Evolutionary conservation across 1,140 invertebrate genomes (phyloP).

Genomic region (Drosophila ohnishii): DNA sequence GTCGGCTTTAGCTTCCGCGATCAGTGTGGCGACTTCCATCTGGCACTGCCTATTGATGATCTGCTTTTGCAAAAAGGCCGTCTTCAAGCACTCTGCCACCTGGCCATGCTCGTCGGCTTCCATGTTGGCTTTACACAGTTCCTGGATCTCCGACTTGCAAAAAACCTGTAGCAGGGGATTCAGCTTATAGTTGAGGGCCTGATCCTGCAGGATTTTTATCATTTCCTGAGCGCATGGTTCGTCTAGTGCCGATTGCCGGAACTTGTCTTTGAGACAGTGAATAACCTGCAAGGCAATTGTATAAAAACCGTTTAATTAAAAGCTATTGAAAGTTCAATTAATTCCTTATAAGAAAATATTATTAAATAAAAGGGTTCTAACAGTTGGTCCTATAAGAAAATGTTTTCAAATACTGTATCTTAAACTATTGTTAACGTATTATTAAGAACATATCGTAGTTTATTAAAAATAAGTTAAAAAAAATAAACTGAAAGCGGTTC

Average conservation of each 20-base stretch:
- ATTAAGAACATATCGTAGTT: background rate
- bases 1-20: conserved; percentile 91
- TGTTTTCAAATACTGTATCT: background rate
- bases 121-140: conserved; percentile 85
- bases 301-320: conserved; percentile 8
- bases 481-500: background rate
- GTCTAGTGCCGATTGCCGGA: conserved; percentile 89
- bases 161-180: conserved; percentile 92
- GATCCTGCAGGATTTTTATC: conserved; percentile 91
- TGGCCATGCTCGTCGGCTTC: conserved; percentile 85
- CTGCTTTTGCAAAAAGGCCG: conserved; percentile 88
- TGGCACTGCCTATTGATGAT: conserved; percentile 89
- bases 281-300: conserved; percentile 83
- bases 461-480: background rate
- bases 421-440: background rate
- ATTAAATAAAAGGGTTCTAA: background rate
- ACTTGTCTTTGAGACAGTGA: conserved; percentile 90
- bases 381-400: too few species aligned
- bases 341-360: background rate
- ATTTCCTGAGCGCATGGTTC: conserved; percentile 92
- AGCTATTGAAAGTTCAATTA: background rate
- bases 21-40: conserved; percentile 91
- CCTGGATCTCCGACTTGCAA: conserved; percentile 89
- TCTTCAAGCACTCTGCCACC: conserved; percentile 94
- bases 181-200: conserved; percentile 93